These are phyloP conservation scores for Halocynthia roretzi DNA, from an alignment of 23 tunicate species.

Conservation along the genomic window DNA sequence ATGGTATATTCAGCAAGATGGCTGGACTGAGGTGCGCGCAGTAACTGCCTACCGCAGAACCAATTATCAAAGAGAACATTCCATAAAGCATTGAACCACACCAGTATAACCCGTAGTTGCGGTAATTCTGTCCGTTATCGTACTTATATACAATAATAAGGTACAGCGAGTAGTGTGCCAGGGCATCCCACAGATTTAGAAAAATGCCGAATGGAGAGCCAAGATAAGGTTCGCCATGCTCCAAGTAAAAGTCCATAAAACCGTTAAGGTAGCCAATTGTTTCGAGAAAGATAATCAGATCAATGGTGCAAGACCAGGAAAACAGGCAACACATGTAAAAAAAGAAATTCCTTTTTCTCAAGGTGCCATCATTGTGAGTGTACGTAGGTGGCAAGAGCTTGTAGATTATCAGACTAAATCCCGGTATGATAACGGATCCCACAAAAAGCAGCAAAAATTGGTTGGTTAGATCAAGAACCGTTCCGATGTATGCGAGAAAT, in stretches of 20 bases:
- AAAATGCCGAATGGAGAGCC: conserved; percentile 41
- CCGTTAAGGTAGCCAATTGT: conserved; percentile 29
- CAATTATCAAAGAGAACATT: conserved; percentile 32
- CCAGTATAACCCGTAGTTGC: conserved; percentile 43
- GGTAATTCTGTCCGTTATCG: conserved; percentile 58
- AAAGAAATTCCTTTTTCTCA: conserved; percentile 21
- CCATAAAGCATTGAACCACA: conserved; percentile 29
- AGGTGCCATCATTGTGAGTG: not conserved
- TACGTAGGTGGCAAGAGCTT: conserved; percentile 13
- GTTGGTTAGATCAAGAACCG: not conserved
- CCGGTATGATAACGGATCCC: conserved; percentile 20
- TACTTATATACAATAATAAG: conserved; percentile 42
- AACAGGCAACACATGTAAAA: conserved; percentile 59
- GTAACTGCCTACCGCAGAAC: conserved; percentile 44
- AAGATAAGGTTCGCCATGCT: conserved; percentile 62
- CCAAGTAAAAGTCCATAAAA: conserved; percentile 45
- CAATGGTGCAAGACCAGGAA: conserved; percentile 62
- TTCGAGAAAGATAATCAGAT: conserved; percentile 44
- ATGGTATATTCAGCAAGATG: conserved; percentile 32
- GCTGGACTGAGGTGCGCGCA: conserved; percentile 32
- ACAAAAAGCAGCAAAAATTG: not conserved
- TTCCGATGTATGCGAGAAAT: not conserved
- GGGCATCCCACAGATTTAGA: conserved; percentile 36
- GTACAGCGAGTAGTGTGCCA: conserved; percentile 27
- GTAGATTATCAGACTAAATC: not conserved